phyloP scores from a whole-genome alignment of 2,888 invertebrate genomes.

The Myopa testacea region DNA sequence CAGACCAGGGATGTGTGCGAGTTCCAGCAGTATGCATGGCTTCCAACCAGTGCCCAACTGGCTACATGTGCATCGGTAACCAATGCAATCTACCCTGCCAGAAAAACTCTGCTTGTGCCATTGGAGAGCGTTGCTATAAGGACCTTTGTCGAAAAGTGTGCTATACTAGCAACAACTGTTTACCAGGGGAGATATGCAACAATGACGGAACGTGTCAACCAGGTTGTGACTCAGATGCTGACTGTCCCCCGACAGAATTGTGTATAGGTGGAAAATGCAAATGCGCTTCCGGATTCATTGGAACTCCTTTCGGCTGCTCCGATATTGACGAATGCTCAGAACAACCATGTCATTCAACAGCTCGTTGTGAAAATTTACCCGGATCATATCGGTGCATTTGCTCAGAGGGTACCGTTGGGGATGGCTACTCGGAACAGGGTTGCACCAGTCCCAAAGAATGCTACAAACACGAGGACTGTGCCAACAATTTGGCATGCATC shows the following conservation, averaged over 20 bases:
- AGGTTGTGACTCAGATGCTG: slow-evolving; percentile 84
- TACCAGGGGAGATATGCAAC: slow-evolving; percentile 89
- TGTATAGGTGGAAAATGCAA: slow-evolving; percentile 81
- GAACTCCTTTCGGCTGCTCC: slow-evolving; percentile 79
- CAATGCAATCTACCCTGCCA: slow-evolving; percentile 84
- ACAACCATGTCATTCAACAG: slow-evolving; percentile 81
- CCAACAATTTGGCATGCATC: slow-evolving; percentile 80
- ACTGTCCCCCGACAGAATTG: slow-evolving; percentile 83
- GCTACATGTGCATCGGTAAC: slow-evolving; percentile 82
- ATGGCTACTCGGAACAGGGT: slow-evolving; percentile 78
- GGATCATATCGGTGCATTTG: slow-evolving; percentile 87
- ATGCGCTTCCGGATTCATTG: slow-evolving; percentile 81
- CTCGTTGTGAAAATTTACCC: slow-evolving; percentile 81
- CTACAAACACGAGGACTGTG: slow-evolving; percentile 79
- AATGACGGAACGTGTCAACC: slow-evolving; percentile 82
- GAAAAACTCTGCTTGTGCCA: slow-evolving; percentile 80
- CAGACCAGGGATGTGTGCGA: slow-evolving; percentile 89
- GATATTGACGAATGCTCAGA: slow-evolving; percentile 88
- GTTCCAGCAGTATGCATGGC: slow-evolving; percentile 78
- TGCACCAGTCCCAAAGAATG: slow-evolving; percentile 84
- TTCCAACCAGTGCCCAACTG: slow-evolving; percentile 79
- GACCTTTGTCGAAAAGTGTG: slow-evolving; percentile 87
- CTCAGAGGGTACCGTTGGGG: slow-evolving; percentile 82
- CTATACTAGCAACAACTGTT: slow-evolving; percentile 89
- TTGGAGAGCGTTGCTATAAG: slow-evolving; percentile 85